Evolutionary conservation across 2,113 vertebrate genomes (phyloP).

Genomic region (Leptodactylus fuscus): DNA sequence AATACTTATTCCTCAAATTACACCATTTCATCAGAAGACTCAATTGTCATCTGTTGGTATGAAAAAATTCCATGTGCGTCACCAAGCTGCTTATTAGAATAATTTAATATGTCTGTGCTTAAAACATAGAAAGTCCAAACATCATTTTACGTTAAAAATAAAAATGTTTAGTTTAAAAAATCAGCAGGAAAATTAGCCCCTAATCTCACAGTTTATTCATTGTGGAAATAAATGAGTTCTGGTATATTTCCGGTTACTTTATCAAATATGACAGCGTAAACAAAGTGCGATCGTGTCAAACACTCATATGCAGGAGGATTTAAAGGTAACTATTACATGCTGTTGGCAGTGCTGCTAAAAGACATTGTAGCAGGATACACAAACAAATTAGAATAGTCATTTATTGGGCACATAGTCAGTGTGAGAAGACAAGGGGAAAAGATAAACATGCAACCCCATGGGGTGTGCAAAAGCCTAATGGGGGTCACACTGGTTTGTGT

Average conservation of each 20-base stretch:
- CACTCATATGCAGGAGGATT: conserved; percentile 35
- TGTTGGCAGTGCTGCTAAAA: neutral
- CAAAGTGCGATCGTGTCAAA: conserved; percentile 47
- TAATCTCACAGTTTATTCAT: conserved; percentile 58
- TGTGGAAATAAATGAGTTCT: conserved; percentile 57
- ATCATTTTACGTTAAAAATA: conserved; percentile 53
- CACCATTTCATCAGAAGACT: neutral
- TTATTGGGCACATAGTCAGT: conserved; percentile 30
- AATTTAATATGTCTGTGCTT: conserved; percentile 26
- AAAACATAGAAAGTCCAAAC: conserved; percentile 36
- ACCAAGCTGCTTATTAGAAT: conserved; percentile 22
- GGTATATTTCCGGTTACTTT: conserved; percentile 59
- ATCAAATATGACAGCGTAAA: conserved; percentile 58
- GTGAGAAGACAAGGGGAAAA: conserved; percentile 22
- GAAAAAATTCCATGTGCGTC: conserved; percentile 22
- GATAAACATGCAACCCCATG: conserved; percentile 43
- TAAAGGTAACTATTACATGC: conserved; percentile 37
- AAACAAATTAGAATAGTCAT: conserved; percentile 25
- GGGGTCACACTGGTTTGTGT: conserved; percentile 19
- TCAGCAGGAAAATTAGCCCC: conserved; percentile 57
- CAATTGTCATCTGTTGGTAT: neutral
- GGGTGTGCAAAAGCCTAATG: conserved; percentile 14
- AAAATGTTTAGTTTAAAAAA: conserved; percentile 58
- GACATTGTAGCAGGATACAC: conserved; percentile 18
- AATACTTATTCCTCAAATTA: neutral